Evolutionary conservation across 2,113 vertebrate genomes (phyloP).

Genomic region (Siniperca chuatsi): DNA sequence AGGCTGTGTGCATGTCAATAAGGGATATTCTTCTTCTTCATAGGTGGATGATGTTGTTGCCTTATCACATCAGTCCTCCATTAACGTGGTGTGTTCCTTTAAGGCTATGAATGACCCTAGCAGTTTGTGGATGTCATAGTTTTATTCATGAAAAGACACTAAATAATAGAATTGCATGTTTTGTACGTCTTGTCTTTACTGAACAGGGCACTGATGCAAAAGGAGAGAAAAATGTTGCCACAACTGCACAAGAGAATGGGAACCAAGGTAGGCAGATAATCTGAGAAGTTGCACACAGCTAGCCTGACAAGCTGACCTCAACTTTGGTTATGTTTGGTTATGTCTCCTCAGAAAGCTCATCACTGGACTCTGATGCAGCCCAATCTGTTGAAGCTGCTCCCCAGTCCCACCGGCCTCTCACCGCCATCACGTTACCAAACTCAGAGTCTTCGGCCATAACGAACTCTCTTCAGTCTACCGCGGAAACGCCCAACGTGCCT

Average conservation of each 20-base stretch:
- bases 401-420: constrained; percentile 49
- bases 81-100: not conserved
- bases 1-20: not conserved
- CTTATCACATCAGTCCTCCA: not conserved
- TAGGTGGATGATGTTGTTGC: not conserved
- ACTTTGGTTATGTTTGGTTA: not conserved
- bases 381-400: constrained; percentile 8
- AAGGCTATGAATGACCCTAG: not conserved
- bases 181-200: not conserved
- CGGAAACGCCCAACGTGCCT: not conserved
- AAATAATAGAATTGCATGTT: not conserved
- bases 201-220: constrained; percentile 60
- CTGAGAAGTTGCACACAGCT: not conserved
- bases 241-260: constrained; percentile 21
- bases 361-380: not conserved
- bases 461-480: not conserved
- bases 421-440: constrained; percentile 23
- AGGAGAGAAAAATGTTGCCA: constrained; percentile 41
- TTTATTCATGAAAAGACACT: not conserved
- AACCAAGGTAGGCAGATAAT: constrained; percentile 39
- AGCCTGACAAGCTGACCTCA: not conserved
- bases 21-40: not conserved
- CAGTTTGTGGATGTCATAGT: not conserved
- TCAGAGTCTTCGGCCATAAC: constrained; percentile 14
- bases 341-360: constrained; percentile 23